A percentile compares a stretch with the other conserved stretches of the same genome.
Evolutionary conservation across 2,797 vertebrate species (phyloP).

Genomic region (Apogon hyalosoma): DNA sequence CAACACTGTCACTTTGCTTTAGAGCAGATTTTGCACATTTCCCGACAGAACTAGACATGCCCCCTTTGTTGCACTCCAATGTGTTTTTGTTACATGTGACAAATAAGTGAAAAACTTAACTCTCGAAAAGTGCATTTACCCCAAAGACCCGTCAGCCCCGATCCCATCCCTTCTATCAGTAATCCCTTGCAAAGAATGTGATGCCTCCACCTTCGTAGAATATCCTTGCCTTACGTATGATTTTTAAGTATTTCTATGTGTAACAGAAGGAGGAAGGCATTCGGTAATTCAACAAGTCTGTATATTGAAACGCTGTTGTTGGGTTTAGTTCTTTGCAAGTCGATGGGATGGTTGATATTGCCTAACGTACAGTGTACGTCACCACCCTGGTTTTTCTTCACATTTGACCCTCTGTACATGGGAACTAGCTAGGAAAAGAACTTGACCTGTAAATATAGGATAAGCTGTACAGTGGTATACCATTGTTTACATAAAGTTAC

Average conservation of each 20-base stretch:
- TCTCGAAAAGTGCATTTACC: slow-evolving; percentile 87
- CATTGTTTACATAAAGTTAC: slow-evolving; percentile 96
- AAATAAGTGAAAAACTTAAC: slow-evolving; percentile 75
- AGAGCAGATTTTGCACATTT: slow-evolving; percentile 98
- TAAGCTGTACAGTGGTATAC: slow-evolving; percentile 92
- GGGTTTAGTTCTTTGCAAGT: slow-evolving; percentile 69
- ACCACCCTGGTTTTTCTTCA: slow-evolving; percentile 84
- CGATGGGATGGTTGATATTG: slow-evolving; percentile 67
- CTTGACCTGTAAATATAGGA: slow-evolving; percentile 92
- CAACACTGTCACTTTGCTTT: slow-evolving; percentile 94
- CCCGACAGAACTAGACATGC: slow-evolving; percentile 84
- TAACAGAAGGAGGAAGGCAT: slow-evolving; percentile 55
- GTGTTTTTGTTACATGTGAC: slow-evolving; percentile 74
- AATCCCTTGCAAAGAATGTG: slow-evolving; percentile 87
- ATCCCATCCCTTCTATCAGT: slow-evolving; percentile 61
- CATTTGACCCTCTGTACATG: slow-evolving; percentile 73
- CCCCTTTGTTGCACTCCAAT: slow-evolving; percentile 89
- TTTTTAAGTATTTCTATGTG: slow-evolving; percentile 19
- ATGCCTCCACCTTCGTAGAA: slow-evolving; percentile 74
- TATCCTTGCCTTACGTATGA: slow-evolving; percentile 82
- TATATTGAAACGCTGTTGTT: slow-evolving; percentile 52
- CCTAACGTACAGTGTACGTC: slow-evolving; percentile 67
- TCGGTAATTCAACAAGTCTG: slow-evolving; percentile 51
- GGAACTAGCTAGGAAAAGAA: slow-evolving; percentile 70
- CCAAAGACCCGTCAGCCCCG: slow-evolving; percentile 77